Base-by-base conservation (phyloP, 2,113 vertebrate genomes). In the Podarcis muralis region DNA sequence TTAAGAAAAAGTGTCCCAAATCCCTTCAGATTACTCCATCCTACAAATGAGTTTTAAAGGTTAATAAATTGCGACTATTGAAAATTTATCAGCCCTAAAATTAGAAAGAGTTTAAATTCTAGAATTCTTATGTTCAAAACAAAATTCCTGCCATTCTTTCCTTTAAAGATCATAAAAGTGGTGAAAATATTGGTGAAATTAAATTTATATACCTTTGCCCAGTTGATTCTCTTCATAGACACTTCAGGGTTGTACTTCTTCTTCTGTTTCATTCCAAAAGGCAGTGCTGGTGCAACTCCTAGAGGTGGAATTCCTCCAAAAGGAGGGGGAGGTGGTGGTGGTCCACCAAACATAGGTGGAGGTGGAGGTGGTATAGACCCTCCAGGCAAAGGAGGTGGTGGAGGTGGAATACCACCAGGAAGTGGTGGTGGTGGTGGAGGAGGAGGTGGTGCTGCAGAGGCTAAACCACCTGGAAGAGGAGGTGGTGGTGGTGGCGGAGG, bases 211-310 rank as follows among this genome's bases (percentile, higher is more conserved):
- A 99, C 99, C 99, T 99, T 99, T n/a, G 97, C 97, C 99, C 99
- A 99, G 93, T 99, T 99, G 93, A 99, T 97, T 94, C 98, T 98
- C 96, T 98, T 99, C 98, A 99, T 99, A 4, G 98, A 81, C 0
- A 96, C 95, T 62, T 99, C 98, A 37, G 98, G 98, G n/a, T 97
- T 98, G 89, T 99, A 99, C 40, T 93, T 89, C 90, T 98, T 99
- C 95, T 99, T 99, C 79, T 97, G 96, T 91, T 98, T 96, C 95
- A 99, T 98, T 86, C 99, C 99, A 71, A 98, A 98, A 74, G 99
- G 99, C 90, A 99, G 93, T 53, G 92, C 71, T 0, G 88, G 65
- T 69, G 94, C 69, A 15, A n/a, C 16, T 88, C 87, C 84, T 75
- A 88, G 89, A 82, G 89, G 59, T 15, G 86, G 90, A 87, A 59